Base-by-base conservation (phyloP, 2,888 invertebrate genomes). In the Leptarthrus brevirostris region DNA sequence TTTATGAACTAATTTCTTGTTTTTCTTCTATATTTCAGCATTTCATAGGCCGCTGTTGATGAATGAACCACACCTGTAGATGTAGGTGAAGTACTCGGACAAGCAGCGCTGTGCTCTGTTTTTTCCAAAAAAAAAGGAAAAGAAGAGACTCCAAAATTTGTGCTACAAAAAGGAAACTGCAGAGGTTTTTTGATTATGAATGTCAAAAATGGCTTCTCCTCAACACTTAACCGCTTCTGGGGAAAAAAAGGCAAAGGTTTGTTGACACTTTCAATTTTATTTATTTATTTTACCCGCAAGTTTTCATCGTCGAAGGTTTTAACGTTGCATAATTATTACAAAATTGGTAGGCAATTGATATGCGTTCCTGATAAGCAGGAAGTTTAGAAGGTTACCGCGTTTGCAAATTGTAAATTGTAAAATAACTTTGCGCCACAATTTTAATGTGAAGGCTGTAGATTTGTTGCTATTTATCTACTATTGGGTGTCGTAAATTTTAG, bases 161-260 rank as follows among this genome's bases (percentile, higher is more conserved):
- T 22, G 52, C 8, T 18, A 52, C n/a, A 54, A 54, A 14, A 24
- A n/a, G n/a, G 18, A 30, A 61, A 36, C 16, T 18, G 36, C 36
- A 40, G 40, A 40, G n/a, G 24, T 64, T 44, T 20, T 71, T 64
- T 54, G 53, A 75, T 61, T 69, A 75, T 72, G 74, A 84, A 80
- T 79, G 83, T 83, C 80, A 83, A 83, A 81, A 81, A 82, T 82
- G 83, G 85, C 76, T 84, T 85, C 79, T 82, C 83, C 79, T 82
- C 83, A 76, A 85, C 85, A 78, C 81, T 85, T 54, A 84, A 85
- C 79, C 85, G 85, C 74, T 84, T 84, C 80, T 81, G 85, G 81
- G 85, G 85, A 78, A 84, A 84, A 76, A 84, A 84, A 77, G 82
- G 79, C 75, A 85, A 85, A 80, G 83, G 85, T 85, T 77, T 81